Evolutionary conservation across 2,888 invertebrate species (phyloP), one percentile per base, ranked within the genome.

Genomic region (Oxycera nigricornis): DNA sequence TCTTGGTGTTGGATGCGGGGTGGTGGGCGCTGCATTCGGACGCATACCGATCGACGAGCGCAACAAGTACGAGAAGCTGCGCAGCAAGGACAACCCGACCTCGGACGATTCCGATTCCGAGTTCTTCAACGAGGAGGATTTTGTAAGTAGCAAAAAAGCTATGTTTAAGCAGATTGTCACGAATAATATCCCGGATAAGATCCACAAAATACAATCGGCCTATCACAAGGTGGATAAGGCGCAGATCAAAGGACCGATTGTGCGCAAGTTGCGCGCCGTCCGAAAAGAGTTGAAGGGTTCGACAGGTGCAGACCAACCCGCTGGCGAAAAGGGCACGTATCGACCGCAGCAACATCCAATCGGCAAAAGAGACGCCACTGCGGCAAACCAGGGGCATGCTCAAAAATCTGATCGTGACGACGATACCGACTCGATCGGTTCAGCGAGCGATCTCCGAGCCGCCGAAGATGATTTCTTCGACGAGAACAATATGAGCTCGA

Each of bases 21-120:
- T 17, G 9, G 79, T 79, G 85, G 88, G 67, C 14, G 90, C 79
- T 85, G 88, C 65, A 17, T 91, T 89, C 81, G 88, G 90, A 0
- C 88, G 88, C 78, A 87, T 89, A 0, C 91, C 91, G 0, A 78
- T 90, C 2, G 91, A 92, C 79, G 91, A 92, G 82, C 88, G 92
- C 31, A 91, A 92, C 22, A 92, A 92, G 80, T 94, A 93, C 81
- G 92, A 92, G 80, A 93, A 93, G 82, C 84, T 94, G 61, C 88
- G 90, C 1, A 89, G 88, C 80, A 89, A 89, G 78, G 90, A 90
- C 77, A 82, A 88, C 59, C 82, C 83, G 26, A 89, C 88, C 52
- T 88, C 85, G 75, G 88, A 88, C 78, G 88, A 88, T 79, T 88
- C 87, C 55, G 85, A 84, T 74, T 87, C 87, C 46, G 86, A 86